These are phyloP conservation scores for Cirrhinus molitorella DNA, from an alignment of 2,797 vertebrate genomes.

Conservation along the genomic window DNA sequence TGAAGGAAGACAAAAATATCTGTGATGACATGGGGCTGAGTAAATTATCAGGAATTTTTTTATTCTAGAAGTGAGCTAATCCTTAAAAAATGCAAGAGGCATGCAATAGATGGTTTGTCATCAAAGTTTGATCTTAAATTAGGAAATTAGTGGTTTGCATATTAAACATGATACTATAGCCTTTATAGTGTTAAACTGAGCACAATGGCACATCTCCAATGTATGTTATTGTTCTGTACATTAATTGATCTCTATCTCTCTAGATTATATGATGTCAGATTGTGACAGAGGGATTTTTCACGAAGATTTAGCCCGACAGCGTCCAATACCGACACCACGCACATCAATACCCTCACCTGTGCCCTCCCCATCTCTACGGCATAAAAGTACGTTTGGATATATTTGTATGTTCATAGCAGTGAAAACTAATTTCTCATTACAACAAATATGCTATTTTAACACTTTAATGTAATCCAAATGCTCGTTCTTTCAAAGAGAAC, in stretches of 20 bases:
- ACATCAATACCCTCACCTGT: constrained; percentile 85
- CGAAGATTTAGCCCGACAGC: constrained; percentile 84
- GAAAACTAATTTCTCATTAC: not conserved
- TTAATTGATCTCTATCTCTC: constrained; percentile 41
- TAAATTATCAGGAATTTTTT: too few relatives aligned
- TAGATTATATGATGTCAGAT: constrained; percentile 90
- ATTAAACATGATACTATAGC: not conserved
- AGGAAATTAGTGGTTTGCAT: not conserved
- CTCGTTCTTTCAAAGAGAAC: not conserved
- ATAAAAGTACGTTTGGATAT: constrained; percentile 85
- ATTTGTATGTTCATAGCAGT: not conserved
- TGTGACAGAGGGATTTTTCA: constrained; percentile 75
- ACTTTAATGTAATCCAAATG: not conserved
- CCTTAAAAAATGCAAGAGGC: not conserved
- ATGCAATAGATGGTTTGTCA: not conserved
- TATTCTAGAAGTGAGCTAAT: too few relatives aligned
- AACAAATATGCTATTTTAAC: not conserved
- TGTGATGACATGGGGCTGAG: too few relatives aligned
- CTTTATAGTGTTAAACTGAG: not conserved
- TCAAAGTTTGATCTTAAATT: not conserved
- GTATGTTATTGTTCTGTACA: constrained; percentile 8
- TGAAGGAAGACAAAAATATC: too few relatives aligned
- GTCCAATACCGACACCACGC: constrained; percentile 81
- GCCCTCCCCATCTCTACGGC: constrained; percentile 86
- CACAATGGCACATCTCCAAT: not conserved